Base-by-base conservation (phyloP, 35 echinoderm and acorn worm genomes). In the Heliocidaris erythrogramma region DNA sequence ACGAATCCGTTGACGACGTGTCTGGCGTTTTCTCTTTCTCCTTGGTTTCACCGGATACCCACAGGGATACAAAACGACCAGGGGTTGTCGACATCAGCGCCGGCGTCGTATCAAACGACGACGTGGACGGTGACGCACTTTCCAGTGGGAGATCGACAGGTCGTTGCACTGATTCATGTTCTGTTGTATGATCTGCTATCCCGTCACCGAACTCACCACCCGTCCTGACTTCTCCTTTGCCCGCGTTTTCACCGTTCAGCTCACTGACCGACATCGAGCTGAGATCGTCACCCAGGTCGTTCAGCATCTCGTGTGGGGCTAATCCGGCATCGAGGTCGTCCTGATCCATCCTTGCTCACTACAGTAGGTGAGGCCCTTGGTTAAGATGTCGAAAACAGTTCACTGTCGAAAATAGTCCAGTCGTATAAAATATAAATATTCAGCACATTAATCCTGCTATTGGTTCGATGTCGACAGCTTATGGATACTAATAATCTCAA, bases 291-390 rank as follows among this genome's bases (percentile, higher is more conserved):
- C n/a, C 91, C 17, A 52, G 13, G 29, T 49, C 91, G 91, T 92
- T 92, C 47, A 92, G 17, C 91, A 92, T 92, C 91, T 92, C 91
- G 29, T 92, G 91, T 52, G 91, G 91, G 18, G 91, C 91, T 92
- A 48, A 48, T 30, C 31, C 49, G 27, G 59, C 91, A 16, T 92
- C 91, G 48, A 92, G 17, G 11, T 92, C 91, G 10, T 92, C 91
- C 11, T 92, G 31, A 17, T 89, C 87, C 87, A 89, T 89, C 10
- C 10, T 48, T 32, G 31, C 30, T 4, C 30, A 47, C 87, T 18
- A 17, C 12, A 17, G 47, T 42, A 16, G 86, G 47, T 17, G 30
- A 32, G 31, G 47, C 42, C 12, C 87, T 89, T 47, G 12, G 5
- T 89, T 2, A 1, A 4, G n/a, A n/a, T 84, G 14, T 84, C 65